Base-by-base conservation (phyloP, 2,888 invertebrate genomes). In the Smittia sp. region DNA sequence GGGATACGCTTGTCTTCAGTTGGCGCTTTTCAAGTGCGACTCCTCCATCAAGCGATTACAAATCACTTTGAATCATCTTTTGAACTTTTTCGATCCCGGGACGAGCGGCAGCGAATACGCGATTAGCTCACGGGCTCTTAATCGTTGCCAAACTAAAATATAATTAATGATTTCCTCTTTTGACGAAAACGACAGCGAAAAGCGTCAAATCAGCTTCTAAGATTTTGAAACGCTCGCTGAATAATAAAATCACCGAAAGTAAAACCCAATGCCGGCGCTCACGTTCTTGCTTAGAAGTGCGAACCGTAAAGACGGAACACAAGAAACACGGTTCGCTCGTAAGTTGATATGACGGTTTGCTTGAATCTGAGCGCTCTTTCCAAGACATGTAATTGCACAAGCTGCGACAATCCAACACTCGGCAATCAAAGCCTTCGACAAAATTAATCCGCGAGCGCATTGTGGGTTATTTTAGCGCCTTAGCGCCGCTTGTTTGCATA, bases 161-260 rank as follows among this genome's bases (percentile, higher is more conserved):
- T 68, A 68, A 69, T 69, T 69, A 69, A 69, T 27, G 69, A 69
- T 69, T 69, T 69, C 69, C 69, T 69, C 69, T 27, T 46, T 27
- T 13, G 41, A 46, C 46, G 9, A 32, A 32, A 6, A 18, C 2
- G n/a, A 46, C 2, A 46, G n/a, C n/a, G n/a, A 46, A 46, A 46
- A 13, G 52, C 52, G n/a, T 18, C 32, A 32, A 32, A 46, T 15
- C 52, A 18, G 52, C 52, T 46, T 18, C n/a, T 46, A 46, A 46
- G 52, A 22, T 22, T 7, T 4, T 22, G 20, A 58, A 58, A 2
- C 58, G 22, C 18, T 58, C 58, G 22, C 20, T 20, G 58, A 58
- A 58, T 58, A 18, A 20, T 58, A 58, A 58, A 58, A 58, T 58
- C 18, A 11, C 46, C 15, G 46, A 46, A 46, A 46, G 11, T 6